Base-by-base conservation (phyloP, 1,140 invertebrate species). In the Orius insidiosus region DNA sequence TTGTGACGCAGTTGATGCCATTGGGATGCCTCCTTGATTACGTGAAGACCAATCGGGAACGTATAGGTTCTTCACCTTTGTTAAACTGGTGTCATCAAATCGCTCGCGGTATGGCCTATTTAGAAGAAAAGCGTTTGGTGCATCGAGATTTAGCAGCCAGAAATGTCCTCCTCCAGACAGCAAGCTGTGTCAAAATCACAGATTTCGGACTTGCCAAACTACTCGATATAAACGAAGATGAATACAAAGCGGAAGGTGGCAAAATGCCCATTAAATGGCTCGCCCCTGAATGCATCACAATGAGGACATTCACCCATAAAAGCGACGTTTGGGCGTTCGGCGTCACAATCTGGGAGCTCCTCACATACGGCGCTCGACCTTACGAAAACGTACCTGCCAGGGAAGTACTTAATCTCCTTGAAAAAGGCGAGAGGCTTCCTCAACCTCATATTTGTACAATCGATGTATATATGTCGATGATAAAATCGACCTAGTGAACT, bases 191-290 rank as follows among this genome's bases (percentile, higher is more conserved):
- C 0, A 96, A 97, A 66, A 97, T 98, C 49, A 98, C 94, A 3
- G 95, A 98, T 65, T 98, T 98, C 60, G 95, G 95, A 6, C 65
- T 98, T 44, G 92, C 93, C 0, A 97, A 98, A 63, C 66, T 97
- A 5, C 66, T 97, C 38, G 89, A 95, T 58, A 80, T 85, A 39
- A 87, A 96, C 60, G 89, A 95, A 59, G 89, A 95, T 55, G 88
- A 94, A 58, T 97, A 96, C 61, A 93, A 93, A 63, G 90, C 90
- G n/a, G 84, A 80, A 14, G 92, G 90, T 4, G 92, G 93, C 11
- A 96, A 95, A 66, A 96, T 98, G 89, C 93, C n/a, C 0, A 95
- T 98, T 47, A 98, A 98, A 64, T 99, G 95, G 95, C 64, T 98
- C 37, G 94, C 94, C 0, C 62, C 96, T 6, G 95, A 98, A 58